Percentiles rank a stretch among this genome's conserved stretches.
phyloP scores from a whole-genome alignment of 1,140 invertebrate genomes.

The Xylocopa sonorina region DNA sequence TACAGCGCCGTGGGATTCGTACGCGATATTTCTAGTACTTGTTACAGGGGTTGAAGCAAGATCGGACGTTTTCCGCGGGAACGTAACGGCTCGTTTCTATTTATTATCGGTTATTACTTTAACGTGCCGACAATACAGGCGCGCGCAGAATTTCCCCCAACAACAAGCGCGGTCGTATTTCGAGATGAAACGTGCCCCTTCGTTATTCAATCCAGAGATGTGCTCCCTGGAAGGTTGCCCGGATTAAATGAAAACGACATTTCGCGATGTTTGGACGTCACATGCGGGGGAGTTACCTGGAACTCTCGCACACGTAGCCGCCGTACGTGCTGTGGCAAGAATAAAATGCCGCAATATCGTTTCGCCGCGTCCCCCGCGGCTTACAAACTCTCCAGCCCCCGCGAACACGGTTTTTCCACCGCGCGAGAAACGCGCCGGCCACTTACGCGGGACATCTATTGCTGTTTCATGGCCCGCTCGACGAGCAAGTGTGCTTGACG shows the following conservation, averaged over 20 bases:
- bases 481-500: conserved; percentile 43
- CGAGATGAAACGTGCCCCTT: no score
- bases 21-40: no score
- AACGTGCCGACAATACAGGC: no score
- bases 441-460: conserved; percentile 35
- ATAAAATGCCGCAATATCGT: background rate
- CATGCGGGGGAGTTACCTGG: background rate
- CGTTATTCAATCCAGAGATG: conserved; percentile 26
- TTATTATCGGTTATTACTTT: no score
- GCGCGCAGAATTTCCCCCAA: background rate
- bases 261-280: conserved; percentile 6
- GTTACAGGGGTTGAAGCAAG: no score
- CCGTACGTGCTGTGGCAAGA: background rate
- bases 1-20: no score
- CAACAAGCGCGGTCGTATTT: background rate
- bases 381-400: background rate
- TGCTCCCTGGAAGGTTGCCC: conserved; percentile 40
- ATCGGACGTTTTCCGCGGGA: no score
- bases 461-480: conserved; percentile 32
- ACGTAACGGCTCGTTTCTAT: no score
- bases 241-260: conserved; percentile 44
- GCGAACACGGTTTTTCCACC: conserved; percentile 21
- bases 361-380: background rate
- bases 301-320: no score
- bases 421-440: conserved; percentile 4